phyloP scores from a whole-genome alignment of 1,140 invertebrate genomes.

The Drosophila parabipectinata region DNA sequence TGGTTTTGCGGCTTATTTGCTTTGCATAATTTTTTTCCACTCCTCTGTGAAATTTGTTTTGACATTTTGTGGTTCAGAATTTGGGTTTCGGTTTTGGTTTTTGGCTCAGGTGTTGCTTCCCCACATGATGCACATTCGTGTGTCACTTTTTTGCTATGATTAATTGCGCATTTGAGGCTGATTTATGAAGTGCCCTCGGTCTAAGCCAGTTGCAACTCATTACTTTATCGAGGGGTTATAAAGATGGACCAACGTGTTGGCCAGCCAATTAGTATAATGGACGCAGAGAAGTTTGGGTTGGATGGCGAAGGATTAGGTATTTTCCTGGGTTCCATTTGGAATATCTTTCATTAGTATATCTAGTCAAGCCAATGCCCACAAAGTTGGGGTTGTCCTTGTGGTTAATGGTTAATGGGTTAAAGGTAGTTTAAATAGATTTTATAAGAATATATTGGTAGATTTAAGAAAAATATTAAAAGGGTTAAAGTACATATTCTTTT shows the following conservation, averaged over 20 bases:
- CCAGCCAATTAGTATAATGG: conserved; percentile 70
- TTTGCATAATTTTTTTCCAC: conserved; percentile 39
- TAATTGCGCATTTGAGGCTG: conserved; percentile 63
- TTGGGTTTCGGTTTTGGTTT: conserved; percentile 36
- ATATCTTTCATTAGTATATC: background rate
- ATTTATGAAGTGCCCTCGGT: conserved; percentile 59
- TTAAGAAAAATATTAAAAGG: background rate
- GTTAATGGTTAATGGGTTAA: too few species aligned
- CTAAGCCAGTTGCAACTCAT: conserved; percentile 41
- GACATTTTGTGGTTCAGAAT: conserved; percentile 54
- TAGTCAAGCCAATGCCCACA: background rate
- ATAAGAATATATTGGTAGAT: too few species aligned
- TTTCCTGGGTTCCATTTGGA: background rate
- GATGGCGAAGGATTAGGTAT: background rate
- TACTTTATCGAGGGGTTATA: conserved; percentile 12
- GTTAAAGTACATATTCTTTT: background rate
- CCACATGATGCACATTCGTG: conserved; percentile 29
- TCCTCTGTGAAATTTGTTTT: conserved; percentile 50
- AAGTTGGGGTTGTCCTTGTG: too few species aligned
- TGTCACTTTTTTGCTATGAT: conserved; percentile 52
- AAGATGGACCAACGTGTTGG: conserved; percentile 39
- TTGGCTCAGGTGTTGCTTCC: conserved; percentile 61
- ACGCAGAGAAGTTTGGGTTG: conserved; percentile 14
- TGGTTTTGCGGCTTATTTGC: conserved; percentile 77
- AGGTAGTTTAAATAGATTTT: too few species aligned